Base-by-base conservation (phyloP, 1,140 invertebrate genomes). In the Drosophila watanabei region DNA sequence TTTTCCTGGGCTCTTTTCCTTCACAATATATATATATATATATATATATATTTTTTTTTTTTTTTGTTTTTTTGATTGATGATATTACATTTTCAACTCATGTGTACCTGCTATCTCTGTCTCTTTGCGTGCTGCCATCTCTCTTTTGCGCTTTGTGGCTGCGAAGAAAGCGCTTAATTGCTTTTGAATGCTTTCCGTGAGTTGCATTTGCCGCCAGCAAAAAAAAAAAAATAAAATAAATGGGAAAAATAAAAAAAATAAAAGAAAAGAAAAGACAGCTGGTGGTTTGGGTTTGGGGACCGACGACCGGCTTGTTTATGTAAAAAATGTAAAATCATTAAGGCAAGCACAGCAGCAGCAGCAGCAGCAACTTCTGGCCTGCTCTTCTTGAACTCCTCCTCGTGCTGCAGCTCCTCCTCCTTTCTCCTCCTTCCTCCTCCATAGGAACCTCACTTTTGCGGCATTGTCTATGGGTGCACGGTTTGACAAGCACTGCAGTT, bases 131-230 rank as follows among this genome's bases (percentile, higher is more conserved):
- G 33, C 10, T 64, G 39, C 41, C 48, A n/a, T n/a, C 10, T 59
- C 66, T 49, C 57, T 52, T 16, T 49, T 37, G 32, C 41, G 16
- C 33, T 60, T 14, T 56, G 18, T 76, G 71, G 56, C 64, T 51
- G 39, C 64, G 79, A 84, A 84, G 82, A 84, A 85, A 85, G 82
- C 82, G 82, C 82, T 85, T 85, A 85, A 85, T 85, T 85, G 82
- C 82, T 85, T 85, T 85, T 84, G 82, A 85, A 85, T 85, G 82
- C 82, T 85, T 84, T 84, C 82, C 82, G 77, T 85, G 78, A 85
- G 82, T 71, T 84, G 77, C 82, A 77, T 80, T 78, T 71, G 77
- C 73, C 60, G 82, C 81, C 75, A 80, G 63, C 64, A 68, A 77
- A 66, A 64, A 60, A 73, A 66, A 65, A 64, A 35, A 41, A 5